Evolutionary conservation across 2,888 invertebrate species (phyloP), one percentile per base, ranked within the genome.

Genomic region (Luffia ferchaultella): DNA sequence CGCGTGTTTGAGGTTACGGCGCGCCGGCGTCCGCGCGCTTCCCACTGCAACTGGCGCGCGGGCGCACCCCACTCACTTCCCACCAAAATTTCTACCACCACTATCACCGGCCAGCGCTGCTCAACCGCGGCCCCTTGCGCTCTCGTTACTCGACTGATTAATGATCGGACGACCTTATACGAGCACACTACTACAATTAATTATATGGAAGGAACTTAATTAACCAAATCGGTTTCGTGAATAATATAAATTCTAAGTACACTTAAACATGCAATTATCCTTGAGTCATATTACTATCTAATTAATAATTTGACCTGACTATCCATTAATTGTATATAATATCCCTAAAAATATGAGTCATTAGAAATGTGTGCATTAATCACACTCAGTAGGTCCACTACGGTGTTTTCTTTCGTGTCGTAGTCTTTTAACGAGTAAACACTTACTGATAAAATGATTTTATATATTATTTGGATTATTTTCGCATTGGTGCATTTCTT

Each of bases 61-160:
- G 57, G 76, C 79, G 80, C 82, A 82, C 80, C 82, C 82, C 79
- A 80, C 82, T 80, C 71, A 76, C 77, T 74, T 79, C 78, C 76
- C 75, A 79, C 80, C 79, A 72, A 76, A 74, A 74, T 73, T 76
- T 50, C 52, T 50, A 48, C 76, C 77, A 74, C 80, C 80, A 80
- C 79, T 76, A 68, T 68, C 61, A 65, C 57, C 58, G 53, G 47
- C 58, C 67, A 70, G 73, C 65, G 72, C 61, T 60, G 60, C 54
- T 60, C 60, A 70, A 67, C 59, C 60, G 68, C 66, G 77, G 76
- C 67, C 73, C 74, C 76, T 18, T 18, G 42, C n/a, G 42, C 43
- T 18, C 43, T 15, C 18, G n/a, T 16, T 42, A 3, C 43, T 7
- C 9, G 9, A 40, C 9, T 15, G 15, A 9, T 9, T 7, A 9